Evolutionary conservation across 2,113 vertebrate species (phyloP).

Genomic region (Gopherus evgoodei): DNA sequence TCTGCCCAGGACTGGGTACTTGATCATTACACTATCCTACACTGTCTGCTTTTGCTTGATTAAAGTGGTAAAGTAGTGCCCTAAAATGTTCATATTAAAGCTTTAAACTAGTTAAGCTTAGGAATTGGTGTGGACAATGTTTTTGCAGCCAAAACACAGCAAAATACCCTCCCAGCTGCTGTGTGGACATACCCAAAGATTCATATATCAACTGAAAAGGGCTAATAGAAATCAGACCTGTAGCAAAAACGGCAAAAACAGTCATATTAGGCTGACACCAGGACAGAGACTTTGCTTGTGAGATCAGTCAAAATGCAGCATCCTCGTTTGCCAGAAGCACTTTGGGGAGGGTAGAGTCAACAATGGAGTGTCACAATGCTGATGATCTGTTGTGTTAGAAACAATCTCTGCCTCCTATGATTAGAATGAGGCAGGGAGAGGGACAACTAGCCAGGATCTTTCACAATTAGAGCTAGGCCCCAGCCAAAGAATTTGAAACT

Average conservation of each 20-base stretch:
- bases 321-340: not conserved
- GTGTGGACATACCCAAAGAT: not conserved
- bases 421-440: not conserved
- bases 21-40: no score
- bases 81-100: no score
- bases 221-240: not conserved
- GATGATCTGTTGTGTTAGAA: not conserved
- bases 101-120: no score
- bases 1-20: no score
- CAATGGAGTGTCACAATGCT: not conserved
- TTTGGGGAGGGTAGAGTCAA: not conserved
- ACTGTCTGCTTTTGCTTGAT: no score
- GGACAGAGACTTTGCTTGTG: not conserved
- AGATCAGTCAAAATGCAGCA: not conserved
- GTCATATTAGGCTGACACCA: not conserved
- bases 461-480: no score
- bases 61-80: no score
- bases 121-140: no score
- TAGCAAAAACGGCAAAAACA: not conserved
- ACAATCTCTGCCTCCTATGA: not conserved
- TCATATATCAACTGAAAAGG: not conserved
- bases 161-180: no score
- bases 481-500: no score
- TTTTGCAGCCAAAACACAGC: no score
- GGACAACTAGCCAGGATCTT: no score